Base-by-base conservation (phyloP, 2,888 invertebrate genomes). In the Salpingus planirostris region DNA sequence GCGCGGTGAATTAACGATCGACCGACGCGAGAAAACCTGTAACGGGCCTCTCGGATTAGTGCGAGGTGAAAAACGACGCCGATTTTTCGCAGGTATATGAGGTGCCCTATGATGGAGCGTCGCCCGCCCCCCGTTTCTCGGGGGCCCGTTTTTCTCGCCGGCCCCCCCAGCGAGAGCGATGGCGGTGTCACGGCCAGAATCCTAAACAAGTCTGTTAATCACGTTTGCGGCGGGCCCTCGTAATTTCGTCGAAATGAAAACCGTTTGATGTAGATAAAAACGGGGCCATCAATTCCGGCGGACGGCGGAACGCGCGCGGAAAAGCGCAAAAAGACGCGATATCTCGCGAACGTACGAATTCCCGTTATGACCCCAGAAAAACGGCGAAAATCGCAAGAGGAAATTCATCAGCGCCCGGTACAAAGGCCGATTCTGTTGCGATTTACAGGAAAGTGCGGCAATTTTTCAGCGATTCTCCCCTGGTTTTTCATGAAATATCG, bases 181-280 rank as follows among this genome's bases (percentile, higher is more conserved):
- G 45, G 52, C 45, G 29, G 40, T 48, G 52, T 47, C 53, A 52
- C 47, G 51, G 43, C 33, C 54, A 46, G 60, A 59, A 60, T 60
- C 54, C 59, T 54, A 60, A 60, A 58, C 54, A 57, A 55, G 54
- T 45, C 50, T 49, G 55, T 58, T 59, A 60, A 60, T 60, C 59
- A 59, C 57, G 55, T 57, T 57, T 59, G 52, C 45, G 47, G 47
- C 44, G 46, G 45, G 49, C 7, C 4, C 18, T 11, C 27, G 34
- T 34, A 34, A 36, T 36, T 36, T 52, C 46, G 51, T 38, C 47
- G 52, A 56, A 59, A 59, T 57, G 59, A 56, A 54, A 57, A 56
- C 51, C 50, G 52, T 55, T 57, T 57, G 56, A 58, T 57, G 54
- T 55, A 46, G 52, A 57, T 55, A 55, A 57, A 57, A 58, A 54